Conservation (phyloP, 2,797 vertebrate genomes). For the Oreochromis mossambicus region DNA sequence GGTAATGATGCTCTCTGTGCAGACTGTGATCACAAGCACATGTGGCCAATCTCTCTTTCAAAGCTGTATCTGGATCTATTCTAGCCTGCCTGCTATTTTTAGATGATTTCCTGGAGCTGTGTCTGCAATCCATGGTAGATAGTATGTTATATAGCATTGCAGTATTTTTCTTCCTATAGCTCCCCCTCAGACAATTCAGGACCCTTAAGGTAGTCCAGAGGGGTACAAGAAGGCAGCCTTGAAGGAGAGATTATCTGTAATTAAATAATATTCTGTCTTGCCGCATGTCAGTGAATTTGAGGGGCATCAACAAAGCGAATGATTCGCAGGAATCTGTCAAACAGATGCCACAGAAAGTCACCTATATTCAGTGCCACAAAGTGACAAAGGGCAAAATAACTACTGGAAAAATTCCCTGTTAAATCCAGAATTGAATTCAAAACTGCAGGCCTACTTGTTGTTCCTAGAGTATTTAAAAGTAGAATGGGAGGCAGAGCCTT, state of each 20-base stretch:
- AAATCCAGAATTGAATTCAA: neutral
- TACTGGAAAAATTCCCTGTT: neutral
- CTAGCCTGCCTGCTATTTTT: neutral
- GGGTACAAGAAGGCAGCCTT: neutral
- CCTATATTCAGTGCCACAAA: neutral
- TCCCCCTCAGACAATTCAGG: neutral
- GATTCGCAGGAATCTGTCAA: neutral
- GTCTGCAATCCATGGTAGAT: neutral
- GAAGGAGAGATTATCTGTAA: neutral
- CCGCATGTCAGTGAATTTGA: accelerated
- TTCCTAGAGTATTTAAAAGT: neutral
- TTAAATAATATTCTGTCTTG: neutral
- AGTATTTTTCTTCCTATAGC: neutral
- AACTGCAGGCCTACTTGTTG: accelerated
- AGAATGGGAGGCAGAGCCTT: neutral
- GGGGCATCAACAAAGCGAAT: neutral
- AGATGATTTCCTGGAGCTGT: neutral
- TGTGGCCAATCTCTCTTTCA: neutral
- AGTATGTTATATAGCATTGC: neutral
- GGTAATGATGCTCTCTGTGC: neutral
- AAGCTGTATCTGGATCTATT: neutral
- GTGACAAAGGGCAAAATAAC: neutral
- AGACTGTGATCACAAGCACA: neutral
- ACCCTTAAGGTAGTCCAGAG: neutral
- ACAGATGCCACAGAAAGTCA: neutral